These are phyloP conservation scores for Notolepis coatsorum DNA, from an alignment of 2,797 vertebrate genomes.

Conservation along the genomic window DNA sequence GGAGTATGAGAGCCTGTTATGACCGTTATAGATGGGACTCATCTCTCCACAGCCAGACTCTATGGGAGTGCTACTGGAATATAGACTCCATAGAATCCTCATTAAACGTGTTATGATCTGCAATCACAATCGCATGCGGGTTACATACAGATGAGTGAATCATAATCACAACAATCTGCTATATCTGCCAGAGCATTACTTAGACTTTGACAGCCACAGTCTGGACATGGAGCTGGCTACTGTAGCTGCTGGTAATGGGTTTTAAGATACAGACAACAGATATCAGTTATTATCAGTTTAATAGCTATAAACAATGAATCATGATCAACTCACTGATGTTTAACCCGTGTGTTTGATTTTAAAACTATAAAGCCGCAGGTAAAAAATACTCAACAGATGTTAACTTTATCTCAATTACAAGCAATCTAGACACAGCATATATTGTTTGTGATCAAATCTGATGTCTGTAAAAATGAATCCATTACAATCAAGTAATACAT, in stretches of 20 bases:
- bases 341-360: too few relatives aligned
- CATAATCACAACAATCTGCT: conserved; percentile 6
- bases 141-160: not conserved
- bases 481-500: too few relatives aligned
- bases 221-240: not conserved
- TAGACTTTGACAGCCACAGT: not conserved
- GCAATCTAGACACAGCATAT: too few relatives aligned
- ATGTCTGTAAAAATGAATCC: too few relatives aligned
- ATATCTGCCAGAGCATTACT: conserved; percentile 2
- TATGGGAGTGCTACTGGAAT: not conserved
- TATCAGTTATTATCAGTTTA: not conserved
- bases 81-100: conserved; percentile 6
- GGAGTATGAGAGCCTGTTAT: conserved; percentile 23
- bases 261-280: not conserved
- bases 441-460: too few relatives aligned
- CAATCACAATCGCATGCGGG: not conserved
- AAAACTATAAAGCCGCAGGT: too few relatives aligned
- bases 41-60: not conserved
- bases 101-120: conserved; percentile 9
- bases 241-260: too few relatives aligned
- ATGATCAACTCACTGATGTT: too few relatives aligned
- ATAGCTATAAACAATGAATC: not conserved
- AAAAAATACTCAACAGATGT: too few relatives aligned
- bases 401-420: too few relatives aligned
- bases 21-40: conserved; percentile 17